Evolutionary conservation across 2,113 vertebrate species (phyloP).

Genomic region (Neopipo cinnamomea): DNA sequence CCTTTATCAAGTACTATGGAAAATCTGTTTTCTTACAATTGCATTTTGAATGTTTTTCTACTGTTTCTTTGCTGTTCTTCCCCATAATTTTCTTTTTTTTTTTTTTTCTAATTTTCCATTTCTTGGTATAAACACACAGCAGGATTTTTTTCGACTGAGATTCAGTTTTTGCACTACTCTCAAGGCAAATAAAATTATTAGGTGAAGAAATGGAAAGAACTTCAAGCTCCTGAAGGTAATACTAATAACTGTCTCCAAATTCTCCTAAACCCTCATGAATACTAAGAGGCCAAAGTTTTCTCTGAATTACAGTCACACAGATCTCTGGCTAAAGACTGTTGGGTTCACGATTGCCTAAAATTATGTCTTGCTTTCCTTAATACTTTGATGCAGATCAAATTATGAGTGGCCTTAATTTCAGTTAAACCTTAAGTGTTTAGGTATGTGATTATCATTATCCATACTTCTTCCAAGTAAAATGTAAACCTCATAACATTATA

Average conservation of each 20-base stretch:
- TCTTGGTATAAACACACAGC: background rate
- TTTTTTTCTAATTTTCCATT: background rate
- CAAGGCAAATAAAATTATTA: background rate
- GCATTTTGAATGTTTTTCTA: constrained; percentile 14
- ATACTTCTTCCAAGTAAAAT: background rate
- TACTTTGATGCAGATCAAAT: background rate
- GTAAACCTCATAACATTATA: background rate
- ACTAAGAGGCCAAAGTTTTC: background rate
- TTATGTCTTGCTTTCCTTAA: background rate
- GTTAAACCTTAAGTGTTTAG: background rate
- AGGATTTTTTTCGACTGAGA: background rate
- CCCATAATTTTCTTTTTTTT: background rate
- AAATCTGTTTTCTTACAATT: background rate
- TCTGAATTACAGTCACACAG: background rate
- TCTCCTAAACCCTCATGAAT: background rate
- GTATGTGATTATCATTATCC: background rate
- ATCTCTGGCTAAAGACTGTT: background rate
- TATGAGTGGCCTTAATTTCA: background rate
- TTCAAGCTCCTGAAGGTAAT: background rate
- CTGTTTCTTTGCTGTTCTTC: background rate
- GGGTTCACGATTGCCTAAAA: background rate
- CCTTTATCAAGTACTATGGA: background rate
- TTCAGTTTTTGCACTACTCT: background rate
- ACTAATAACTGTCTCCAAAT: background rate
- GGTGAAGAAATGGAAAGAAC: background rate